Percentiles rank a stretch among this genome's conserved stretches.
Evolutionary conservation across 1,140 invertebrate genomes (phyloP).

Genomic region (Mycetomoellerius zeteki): DNA sequence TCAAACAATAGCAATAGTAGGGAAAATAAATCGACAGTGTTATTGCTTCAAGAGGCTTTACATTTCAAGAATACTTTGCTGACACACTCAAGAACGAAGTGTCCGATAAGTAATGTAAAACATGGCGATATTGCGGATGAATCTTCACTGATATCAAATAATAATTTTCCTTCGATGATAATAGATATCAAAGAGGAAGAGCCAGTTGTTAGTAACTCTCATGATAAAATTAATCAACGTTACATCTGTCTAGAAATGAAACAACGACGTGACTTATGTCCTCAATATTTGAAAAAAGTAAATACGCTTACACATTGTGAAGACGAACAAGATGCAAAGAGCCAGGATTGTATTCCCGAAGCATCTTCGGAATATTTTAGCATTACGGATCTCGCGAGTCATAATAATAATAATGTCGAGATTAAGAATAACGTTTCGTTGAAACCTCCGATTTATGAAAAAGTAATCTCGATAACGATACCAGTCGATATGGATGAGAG

Average conservation of each 20-base stretch:
- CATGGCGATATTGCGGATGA: not conserved
- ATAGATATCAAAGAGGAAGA: constrained; percentile 79
- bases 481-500: constrained; percentile 17
- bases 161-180: constrained; percentile 66
- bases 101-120: not conserved
- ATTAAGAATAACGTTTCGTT: not conserved
- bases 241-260: constrained; percentile 60
- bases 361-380: constrained; percentile 67
- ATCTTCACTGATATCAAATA: not conserved
- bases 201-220: constrained; percentile 69
- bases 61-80: constrained; percentile 73
- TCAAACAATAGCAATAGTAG: constrained; percentile 54
- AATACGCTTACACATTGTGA: not conserved
- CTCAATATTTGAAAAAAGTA: not conserved
- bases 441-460: not conserved
- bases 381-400: constrained; percentile 39
- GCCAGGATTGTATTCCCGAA: not conserved
- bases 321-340: not conserved
- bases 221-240: constrained; percentile 62
- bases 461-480: constrained; percentile 29
- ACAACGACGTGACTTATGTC: constrained; percentile 10
- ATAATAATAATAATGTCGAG: not conserved
- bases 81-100: constrained; percentile 52
- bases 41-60: constrained; percentile 74
- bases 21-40: constrained; percentile 70